Evolutionary conservation across 2,888 invertebrate species (phyloP).

Genomic region (Rhamphomyia laevipes): DNA sequence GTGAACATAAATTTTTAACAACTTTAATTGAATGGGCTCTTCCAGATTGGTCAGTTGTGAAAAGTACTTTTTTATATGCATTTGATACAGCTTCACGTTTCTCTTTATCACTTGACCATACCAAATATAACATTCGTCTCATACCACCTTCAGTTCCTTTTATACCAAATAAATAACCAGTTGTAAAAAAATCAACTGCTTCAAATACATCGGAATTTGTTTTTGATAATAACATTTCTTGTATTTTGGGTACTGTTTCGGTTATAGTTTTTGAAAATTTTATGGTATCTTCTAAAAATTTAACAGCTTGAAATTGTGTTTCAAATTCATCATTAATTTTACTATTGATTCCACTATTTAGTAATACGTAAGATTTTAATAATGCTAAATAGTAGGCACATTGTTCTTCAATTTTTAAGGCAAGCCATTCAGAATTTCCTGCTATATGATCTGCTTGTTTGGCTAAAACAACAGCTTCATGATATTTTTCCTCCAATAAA

Average conservation of each 20-base stretch:
- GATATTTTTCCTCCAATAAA: constrained; percentile 28
- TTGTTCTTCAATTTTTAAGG: constrained; percentile 27
- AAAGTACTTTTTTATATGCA: constrained; percentile 51
- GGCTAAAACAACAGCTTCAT: constrained; percentile 28
- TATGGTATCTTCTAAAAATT: constrained; percentile 57
- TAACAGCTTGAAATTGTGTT: constrained; percentile 50
- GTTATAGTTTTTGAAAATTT: constrained; percentile 38
- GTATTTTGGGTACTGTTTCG: constrained; percentile 47
- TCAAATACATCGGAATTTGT: constrained; percentile 73
- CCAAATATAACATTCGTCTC: constrained; percentile 61
- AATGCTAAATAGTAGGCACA: constrained; percentile 30
- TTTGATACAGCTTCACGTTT: constrained; percentile 60
- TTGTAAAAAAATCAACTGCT: constrained; percentile 78
- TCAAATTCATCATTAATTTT: constrained; percentile 41
- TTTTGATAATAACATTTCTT: constrained; percentile 59
- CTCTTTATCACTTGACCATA: constrained; percentile 70
- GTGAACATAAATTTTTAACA: constrained; percentile 46
- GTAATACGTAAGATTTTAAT: constrained; percentile 29
- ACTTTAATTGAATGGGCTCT: constrained; percentile 42
- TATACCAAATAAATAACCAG: constrained; percentile 67
- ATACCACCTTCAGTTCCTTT: constrained; percentile 59
- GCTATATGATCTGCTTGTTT: constrained; percentile 30
- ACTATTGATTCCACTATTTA: constrained; percentile 29
- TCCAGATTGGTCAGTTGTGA: constrained; percentile 32
- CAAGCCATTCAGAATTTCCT: constrained; percentile 26